Percentiles rank a stretch among this genome's conserved stretches.
Evolutionary conservation across 2,113 vertebrate species (phyloP).

Genomic region (Ciconia stormi): DNA sequence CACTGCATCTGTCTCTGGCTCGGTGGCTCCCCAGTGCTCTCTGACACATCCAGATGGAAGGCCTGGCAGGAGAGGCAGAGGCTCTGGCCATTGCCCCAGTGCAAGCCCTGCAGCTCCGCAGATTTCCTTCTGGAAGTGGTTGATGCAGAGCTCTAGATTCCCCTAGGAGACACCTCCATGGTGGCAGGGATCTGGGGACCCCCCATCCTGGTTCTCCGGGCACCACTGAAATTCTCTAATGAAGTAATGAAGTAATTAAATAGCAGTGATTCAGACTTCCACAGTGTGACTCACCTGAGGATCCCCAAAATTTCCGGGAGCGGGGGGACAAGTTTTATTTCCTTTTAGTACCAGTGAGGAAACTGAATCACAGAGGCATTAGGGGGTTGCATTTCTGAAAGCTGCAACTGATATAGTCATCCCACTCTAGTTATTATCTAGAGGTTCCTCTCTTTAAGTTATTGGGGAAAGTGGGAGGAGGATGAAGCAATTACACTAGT

Average conservation of each 20-base stretch:
- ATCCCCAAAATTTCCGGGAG: background rate
- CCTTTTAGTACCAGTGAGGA: background rate
- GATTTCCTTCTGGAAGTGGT: background rate
- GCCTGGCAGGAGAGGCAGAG: constrained; percentile 5
- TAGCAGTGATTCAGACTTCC: background rate
- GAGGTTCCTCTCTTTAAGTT: background rate
- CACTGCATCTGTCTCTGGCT: constrained; percentile 56
- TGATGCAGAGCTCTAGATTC: background rate
- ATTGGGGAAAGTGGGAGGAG: background rate
- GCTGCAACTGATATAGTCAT: background rate
- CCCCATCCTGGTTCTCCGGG: background rate
- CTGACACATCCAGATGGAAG: constrained; percentile 59
- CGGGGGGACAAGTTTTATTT: background rate
- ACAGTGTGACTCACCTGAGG: background rate
- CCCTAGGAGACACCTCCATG: background rate
- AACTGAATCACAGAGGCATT: background rate
- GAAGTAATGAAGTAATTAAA: background rate
- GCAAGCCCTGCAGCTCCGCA: background rate
- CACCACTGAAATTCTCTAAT: background rate
- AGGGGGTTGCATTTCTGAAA: background rate
- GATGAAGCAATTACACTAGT: background rate
- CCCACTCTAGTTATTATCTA: background rate
- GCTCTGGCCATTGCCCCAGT: background rate
- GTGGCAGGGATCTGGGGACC: background rate
- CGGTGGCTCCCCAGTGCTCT: background rate